phyloP scores from a whole-genome alignment of 2,797 vertebrate species.

The Acanthopagrus latus region DNA sequence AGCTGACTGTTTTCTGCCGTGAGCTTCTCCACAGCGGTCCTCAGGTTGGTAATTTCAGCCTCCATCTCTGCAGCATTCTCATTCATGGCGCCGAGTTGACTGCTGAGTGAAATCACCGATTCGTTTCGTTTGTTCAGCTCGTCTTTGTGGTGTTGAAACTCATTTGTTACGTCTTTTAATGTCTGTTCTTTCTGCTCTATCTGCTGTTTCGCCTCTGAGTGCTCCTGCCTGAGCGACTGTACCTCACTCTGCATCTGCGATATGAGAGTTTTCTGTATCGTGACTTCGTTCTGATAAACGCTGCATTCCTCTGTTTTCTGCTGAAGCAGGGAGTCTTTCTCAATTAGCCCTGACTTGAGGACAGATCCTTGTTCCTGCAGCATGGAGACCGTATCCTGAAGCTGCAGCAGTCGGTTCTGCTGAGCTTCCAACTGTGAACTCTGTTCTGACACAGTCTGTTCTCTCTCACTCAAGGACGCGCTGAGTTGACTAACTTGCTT shows the following conservation, averaged over 20 bases:
- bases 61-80: slow-evolving; percentile 80
- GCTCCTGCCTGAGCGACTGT: slow-evolving; percentile 75
- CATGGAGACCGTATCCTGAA: slow-evolving; percentile 80
- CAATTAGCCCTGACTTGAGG: slow-evolving; percentile 83
- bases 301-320: slow-evolving; percentile 80
- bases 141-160: slow-evolving; percentile 78
- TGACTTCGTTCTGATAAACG: slow-evolving; percentile 68
- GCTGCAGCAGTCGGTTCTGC: slow-evolving; percentile 77
- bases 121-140: slow-evolving; percentile 82
- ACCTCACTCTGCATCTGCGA: slow-evolving; percentile 76
- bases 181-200: slow-evolving; percentile 79
- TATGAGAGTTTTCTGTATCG: slow-evolving; percentile 66
- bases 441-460: slow-evolving; percentile 74
- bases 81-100: slow-evolving; percentile 80
- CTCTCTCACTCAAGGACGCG: slow-evolving; percentile 74
- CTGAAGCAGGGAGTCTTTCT: slow-evolving; percentile 79
- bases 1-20: slow-evolving; percentile 76
- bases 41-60: slow-evolving; percentile 76
- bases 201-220: slow-evolving; percentile 61
- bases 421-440: slow-evolving; percentile 73
- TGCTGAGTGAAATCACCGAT: slow-evolving; percentile 76
- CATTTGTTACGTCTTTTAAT: slow-evolving; percentile 59
- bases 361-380: slow-evolving; percentile 86
- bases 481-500: slow-evolving; percentile 77
- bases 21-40: slow-evolving; percentile 72